Evolutionary conservation across 2,113 vertebrate species (phyloP), one percentile per base, ranked within the genome.

Genomic region (Oxyruncus cristatus): DNA sequence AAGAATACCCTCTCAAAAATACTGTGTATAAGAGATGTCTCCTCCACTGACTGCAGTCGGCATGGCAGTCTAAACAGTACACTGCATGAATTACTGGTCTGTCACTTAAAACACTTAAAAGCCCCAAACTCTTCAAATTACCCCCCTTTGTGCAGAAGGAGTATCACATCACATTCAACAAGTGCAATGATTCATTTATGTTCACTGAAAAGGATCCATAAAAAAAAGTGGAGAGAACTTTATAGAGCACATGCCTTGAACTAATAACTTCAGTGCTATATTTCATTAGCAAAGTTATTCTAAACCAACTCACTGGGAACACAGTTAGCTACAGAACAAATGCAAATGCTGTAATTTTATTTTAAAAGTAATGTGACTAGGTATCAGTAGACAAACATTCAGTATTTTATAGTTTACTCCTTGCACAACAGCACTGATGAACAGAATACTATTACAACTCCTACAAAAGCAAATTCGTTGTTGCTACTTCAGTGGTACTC

Each of bases 151-250:
- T 56, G 15, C 62, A 76, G 35, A n/a, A 92, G 18, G 13, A 10
- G 5, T 12, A 37, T n/a, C 1, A 1, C 14, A 59, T 41, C 66
- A 79, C 26, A 59, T 55, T 52, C 47, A 61, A 10, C 0, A 0
- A 76, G 10, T 27, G 22, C 76, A 74, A 11, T 1, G 2, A 61
- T 35, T 89, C 8, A 30, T 56, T 62, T 49, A 37, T 0, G 1
- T 70, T 70, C 9, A 37, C 37, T 83, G 53, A 19, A 86, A 56
- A 78, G 66, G 9, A 41, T 28, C 27, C 9, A 37, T 8, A 11
- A 50, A 35, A 85, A 41, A 78, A 78, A 53, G 23, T 0, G 0
- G 27, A 44, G 5, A 75, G 15, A 53, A 61, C 30, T 73, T 85
- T 39, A 37, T 0, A 71, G 39, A 55, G 26, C 33, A 24, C 5